Base-by-base conservation (phyloP, 2,797 vertebrate genomes). In the Lepidocolaptes lacrymiger region DNA sequence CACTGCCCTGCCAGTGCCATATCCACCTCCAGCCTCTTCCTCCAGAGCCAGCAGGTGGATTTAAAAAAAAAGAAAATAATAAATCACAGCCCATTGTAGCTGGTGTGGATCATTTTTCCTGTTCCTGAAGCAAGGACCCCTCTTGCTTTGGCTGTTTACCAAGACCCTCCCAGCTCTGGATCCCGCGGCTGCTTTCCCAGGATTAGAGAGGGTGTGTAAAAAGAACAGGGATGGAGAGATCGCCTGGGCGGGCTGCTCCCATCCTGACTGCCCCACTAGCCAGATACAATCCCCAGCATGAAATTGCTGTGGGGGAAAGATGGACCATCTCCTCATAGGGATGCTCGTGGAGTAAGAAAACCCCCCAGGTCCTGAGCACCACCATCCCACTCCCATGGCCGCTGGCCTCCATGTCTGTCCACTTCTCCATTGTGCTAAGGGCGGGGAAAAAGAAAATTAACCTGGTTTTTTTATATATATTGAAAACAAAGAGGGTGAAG, bases 131-230 rank as follows among this genome's bases (percentile, higher is more conserved):
- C 59, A 67, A 93, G 34, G 41, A 73, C 37, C 15, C 56, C 89
- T 86, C 63, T 54, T 61, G 63, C 43, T 84, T 48, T 89, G 72
- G 64, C 73, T 91, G 51, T 91, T 95, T 78, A 44, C 68, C 54
- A 89, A 83, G 20, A 92, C 64, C 49, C 27, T 89, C 54, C 26
- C 3, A 2, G 32, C 63, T 76, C 54, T 58, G 63, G 63, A 79
- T 89, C 67, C 71, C 0, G 0, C 0, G 2, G 59, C 74, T 87
- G 55, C 52, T 89, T 85, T 94, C 59, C 67, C 1, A 15, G 83
- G 51, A 66, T 28, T 84, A 56, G 67, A 32, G 41, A 78, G 71
- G 26, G 46, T 3, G 2, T 46, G 68, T 46, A 55, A 78, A 55
- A 58, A 76, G 63, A 58, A 27, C 26, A 48, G 68, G 0, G 0